Base-by-base conservation (phyloP, 2,888 invertebrate species). In the Bellardia bayeri region DNA sequence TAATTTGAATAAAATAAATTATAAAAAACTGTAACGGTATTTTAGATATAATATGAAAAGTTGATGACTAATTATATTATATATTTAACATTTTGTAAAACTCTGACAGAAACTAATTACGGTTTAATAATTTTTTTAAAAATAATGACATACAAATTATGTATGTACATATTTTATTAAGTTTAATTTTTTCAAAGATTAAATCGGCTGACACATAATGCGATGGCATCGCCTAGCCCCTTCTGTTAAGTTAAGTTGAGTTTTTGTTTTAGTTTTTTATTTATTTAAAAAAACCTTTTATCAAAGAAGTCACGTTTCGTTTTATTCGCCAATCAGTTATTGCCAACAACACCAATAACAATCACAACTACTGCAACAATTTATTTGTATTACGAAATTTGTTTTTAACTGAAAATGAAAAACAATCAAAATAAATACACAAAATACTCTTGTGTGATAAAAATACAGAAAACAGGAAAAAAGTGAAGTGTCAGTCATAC, bases 361-460 rank as follows among this genome's bases (percentile, higher is more conserved):
- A 69, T 51, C 64, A 54, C 45, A 37, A 54, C 54, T 54, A 16
- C 33, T 74, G 37, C 56, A 66, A 66, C n/a, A 45, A 63, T 42
- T 71, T 56, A 64, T 84, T 84, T 72, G 49, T 58, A 40, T 64
- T 72, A 64, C 63, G 37, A 54, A 69, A 45, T 33, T 82, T 42
- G 45, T 45, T 45, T 42, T 51, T 30, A 23, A 51, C 64, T 37
- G 49, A 33, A 33, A 71, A 83, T 69, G 42, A 54, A 63, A 78
- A 84, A 84, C 83, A 78, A 64, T 72, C 23, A 54, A 71, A 66
- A 72, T 33, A 63, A 83, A 83, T n/a, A n/a, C n/a, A n/a, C n/a
- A n/a, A n/a, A n/a, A n/a, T 69, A 76, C n/a, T 16, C 33, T 58
- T 8, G n/a, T 16, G 16, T 42, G 11, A 66, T 6, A 71, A 37